A percentile compares a stretch with the other conserved stretches of the same genome.
Evolutionary conservation across 92 coral and sea anemone genomes (phyloP).

Genomic region (Actinernus sp.): DNA sequence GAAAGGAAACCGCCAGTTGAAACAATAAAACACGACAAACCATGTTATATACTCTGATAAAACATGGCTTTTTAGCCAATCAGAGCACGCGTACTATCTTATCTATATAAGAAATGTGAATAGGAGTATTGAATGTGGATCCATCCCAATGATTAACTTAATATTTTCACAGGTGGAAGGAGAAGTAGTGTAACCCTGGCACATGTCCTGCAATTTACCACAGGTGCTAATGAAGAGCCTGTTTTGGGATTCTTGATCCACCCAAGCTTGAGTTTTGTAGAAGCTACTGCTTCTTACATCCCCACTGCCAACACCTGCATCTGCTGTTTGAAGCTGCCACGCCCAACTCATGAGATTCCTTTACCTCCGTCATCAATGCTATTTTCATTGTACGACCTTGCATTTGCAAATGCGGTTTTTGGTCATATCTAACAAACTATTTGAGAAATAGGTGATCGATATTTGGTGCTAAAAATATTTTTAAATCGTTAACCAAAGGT

Average conservation of each 20-base stretch:
- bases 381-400: slow-evolving; percentile 35
- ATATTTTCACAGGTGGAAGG: not conserved
- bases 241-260: slow-evolving; percentile 39
- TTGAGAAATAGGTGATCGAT: no score
- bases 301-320: slow-evolving; percentile 39
- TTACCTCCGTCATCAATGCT: slow-evolving; percentile 5
- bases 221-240: slow-evolving; percentile 56
- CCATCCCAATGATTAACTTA: no score
- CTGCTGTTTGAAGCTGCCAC: slow-evolving; percentile 16
- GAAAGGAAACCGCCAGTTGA: no score
- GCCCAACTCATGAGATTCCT: not conserved
- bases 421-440: slow-evolving; percentile 28
- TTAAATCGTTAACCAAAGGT: no score
- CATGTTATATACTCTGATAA: no score
- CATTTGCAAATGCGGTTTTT: slow-evolving; percentile 35
- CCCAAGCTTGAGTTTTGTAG: slow-evolving; percentile 24
- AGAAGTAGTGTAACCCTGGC: slow-evolving; percentile 17
- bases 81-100: no score
- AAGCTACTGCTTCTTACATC: slow-evolving; percentile 23
- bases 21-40: no score
- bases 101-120: no score
- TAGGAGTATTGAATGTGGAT: no score
- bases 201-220: slow-evolving; percentile 25
- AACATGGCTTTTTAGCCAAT: no score
- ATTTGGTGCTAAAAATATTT: no score